Evolutionary conservation across 2,113 vertebrate genomes (phyloP), one percentile per base, ranked within the genome.

Genomic region (Pleuronectes platessa): DNA sequence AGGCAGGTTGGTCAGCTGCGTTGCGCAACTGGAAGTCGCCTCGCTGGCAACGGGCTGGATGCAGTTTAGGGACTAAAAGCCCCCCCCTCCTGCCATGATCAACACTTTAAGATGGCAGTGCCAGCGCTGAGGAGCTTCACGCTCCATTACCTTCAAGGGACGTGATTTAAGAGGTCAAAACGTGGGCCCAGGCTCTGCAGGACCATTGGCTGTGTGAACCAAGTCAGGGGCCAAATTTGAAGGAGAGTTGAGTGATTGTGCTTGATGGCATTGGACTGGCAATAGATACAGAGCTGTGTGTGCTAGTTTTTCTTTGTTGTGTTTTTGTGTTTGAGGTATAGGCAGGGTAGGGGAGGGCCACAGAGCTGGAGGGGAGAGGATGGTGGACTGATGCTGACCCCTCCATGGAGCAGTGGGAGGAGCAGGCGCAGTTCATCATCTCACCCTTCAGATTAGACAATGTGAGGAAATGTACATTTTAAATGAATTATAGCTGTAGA

Each of bases 1-100:
- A 88, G 87, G 86, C 86, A 90, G 85, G 76, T 86, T 87, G 93
- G 88, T 90, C 90, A 92, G 86, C 84, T 85, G 78, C 62, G 79
- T 86, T 82, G 86, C 67, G 11, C 90, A 82, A 89, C 71, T 85
- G 72, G 78, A 78, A 78, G 76, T 71, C 21, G 8, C 54, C 83
- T 85, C 31, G 3, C 73, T 62, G 76, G 37, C 40, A 12, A 69
- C 3, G 61, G 61, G n/a, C 67, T 75, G 80, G 64, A 59, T 63
- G 55, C 70, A 53, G 40, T 84, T 87, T 74, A 55, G 69, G 79
- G 55, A 64, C 71, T 56, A 64, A 75, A 79, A 58, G 14, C 0
- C 21, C 59, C 61, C 72, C 55, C 55, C 55, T 24, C 24, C 24
- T 24, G 55, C 61, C 73, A 20, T 14, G 80, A 78, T 60, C 65